Base-by-base conservation (phyloP, 2,888 invertebrate genomes). In the Thymelicus lineola region DNA sequence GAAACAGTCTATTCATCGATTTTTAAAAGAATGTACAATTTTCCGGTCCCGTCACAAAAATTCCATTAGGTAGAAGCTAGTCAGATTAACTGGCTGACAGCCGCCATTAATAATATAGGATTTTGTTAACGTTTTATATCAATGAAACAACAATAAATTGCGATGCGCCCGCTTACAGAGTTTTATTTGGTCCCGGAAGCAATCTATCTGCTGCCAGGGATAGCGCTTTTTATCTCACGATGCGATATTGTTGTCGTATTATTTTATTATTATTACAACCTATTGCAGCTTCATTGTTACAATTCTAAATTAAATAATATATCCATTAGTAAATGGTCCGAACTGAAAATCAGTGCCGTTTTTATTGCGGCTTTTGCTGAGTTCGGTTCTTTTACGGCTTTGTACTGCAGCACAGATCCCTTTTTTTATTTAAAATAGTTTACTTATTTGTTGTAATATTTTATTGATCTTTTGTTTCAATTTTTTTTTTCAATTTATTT, bases 101-200 rank as follows among this genome's bases (percentile, higher is more conserved):
- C 45, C 6, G 60, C 45, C 45, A 60, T 60, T 60, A 60, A 60
- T 60, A 60, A 60, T 60, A 60, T 45, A 60, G 60, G 60, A 60
- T 60, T 60, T 60, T 60, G 45, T 60, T 60, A 45, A 42, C 60
- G 60, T 60, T 60, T 59, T 42, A 42, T 45, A 45, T 60, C 60
- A 60, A 60, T 60, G 60, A 60, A 60, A 42, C 45, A 58, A 45
- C 45, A 60, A 60, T 60, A 45, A 60, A 60, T 60, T n/a, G 45
- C 46, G 42, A 45, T 45, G 14, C 28, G 7, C 28, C 20, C 60
- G 45, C 45, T 60, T 45, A 60, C 60, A 45, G 45, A 14, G 20
- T 60, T 46, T 60, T 42, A 60, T 60, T 60, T 45, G 45, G 45
- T 45, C 6, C 45, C 42, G 60, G 60, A 60, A 60, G 45, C 60